A percentile compares a stretch with the other conserved stretches of the same genome.
These are phyloP conservation scores for Brevipalpus yothersi DNA, from an alignment of 1,140 invertebrate species.

Conservation along the genomic window DNA sequence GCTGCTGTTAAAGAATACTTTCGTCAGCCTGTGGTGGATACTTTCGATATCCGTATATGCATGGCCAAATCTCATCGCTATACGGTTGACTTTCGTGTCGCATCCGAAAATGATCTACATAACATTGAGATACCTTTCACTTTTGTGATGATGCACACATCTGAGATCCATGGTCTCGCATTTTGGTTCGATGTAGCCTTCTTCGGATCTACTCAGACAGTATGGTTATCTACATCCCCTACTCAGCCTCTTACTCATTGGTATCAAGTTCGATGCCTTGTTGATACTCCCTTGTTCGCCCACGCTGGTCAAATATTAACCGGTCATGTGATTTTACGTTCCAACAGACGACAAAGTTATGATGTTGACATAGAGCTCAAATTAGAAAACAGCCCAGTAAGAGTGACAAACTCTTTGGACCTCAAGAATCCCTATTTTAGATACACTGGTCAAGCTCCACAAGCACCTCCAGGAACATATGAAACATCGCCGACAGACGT, in stretches of 20 bases:
- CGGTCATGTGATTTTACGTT: slow-evolving; percentile 60
- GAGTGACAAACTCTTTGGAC: slow-evolving; percentile 70
- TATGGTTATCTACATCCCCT: slow-evolving; percentile 94
- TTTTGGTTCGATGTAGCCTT: slow-evolving; percentile 99
- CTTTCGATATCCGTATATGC: slow-evolving; percentile 93
- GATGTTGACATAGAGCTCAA: slow-evolving; percentile 90
- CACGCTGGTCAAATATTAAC: slow-evolving; percentile 76
- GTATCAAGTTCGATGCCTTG: slow-evolving; percentile 93
- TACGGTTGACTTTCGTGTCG: slow-evolving; percentile 80
- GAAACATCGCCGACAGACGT: slow-evolving; percentile 69
- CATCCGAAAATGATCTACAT: slow-evolving; percentile 80
- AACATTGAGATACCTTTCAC: slow-evolving; percentile 82
- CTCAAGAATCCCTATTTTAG: slow-evolving; percentile 96
- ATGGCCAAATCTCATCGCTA: slow-evolving; percentile 82
- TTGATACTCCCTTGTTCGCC: slow-evolving; percentile 77
- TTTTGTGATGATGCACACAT: slow-evolving; percentile 73
- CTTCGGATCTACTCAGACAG: slow-evolving; percentile 57
- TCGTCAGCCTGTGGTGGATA: slow-evolving; percentile 93
- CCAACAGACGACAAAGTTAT: slow-evolving; percentile 93
- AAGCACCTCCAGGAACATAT: slow-evolving; percentile 52
- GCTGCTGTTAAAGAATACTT: slow-evolving; percentile 94
- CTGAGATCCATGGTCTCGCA: slow-evolving; percentile 84
- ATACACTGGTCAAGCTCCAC: slow-evolving; percentile 23
- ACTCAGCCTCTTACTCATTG: slow-evolving; percentile 97
- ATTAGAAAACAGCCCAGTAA: slow-evolving; percentile 57